Percentiles rank a stretch among this genome's conserved stretches.
Evolutionary conservation across 2,797 vertebrate species (phyloP).

Genomic region (Cichlasoma orientale): DNA sequence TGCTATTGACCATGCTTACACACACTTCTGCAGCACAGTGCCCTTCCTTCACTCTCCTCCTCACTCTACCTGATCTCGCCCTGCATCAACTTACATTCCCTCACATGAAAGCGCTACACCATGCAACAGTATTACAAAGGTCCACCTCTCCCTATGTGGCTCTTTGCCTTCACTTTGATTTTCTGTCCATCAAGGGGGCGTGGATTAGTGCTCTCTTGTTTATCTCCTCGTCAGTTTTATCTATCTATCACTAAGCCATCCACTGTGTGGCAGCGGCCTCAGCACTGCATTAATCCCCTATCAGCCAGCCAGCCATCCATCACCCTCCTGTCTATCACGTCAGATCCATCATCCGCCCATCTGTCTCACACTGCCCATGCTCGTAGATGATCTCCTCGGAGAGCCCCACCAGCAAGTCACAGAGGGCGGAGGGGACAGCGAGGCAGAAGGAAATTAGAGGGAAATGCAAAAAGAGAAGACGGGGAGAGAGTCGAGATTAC

Average conservation of each 20-base stretch:
- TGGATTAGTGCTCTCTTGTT: constrained; percentile 85
- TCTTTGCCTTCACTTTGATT: constrained; percentile 78
- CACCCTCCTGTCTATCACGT: constrained; percentile 83
- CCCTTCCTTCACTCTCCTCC: constrained; percentile 29
- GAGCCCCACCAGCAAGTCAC: constrained; percentile 57
- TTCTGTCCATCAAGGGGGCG: constrained; percentile 80
- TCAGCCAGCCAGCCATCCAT: constrained; percentile 83
- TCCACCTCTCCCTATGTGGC: constrained; percentile 59
- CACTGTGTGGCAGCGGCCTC: constrained; percentile 68
- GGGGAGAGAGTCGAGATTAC: constrained; percentile 58
- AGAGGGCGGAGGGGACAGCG: constrained; percentile 48
- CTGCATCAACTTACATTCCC: constrained; percentile 39
- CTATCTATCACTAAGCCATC: constrained; percentile 81
- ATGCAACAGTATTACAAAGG: constrained; percentile 44
- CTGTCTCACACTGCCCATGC: constrained; percentile 78
- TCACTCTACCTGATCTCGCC: constrained; percentile 32
- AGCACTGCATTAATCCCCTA: constrained; percentile 84
- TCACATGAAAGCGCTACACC: constrained; percentile 42
- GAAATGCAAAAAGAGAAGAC: constrained; percentile 53
- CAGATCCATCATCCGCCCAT: constrained; percentile 86
- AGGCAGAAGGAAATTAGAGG: constrained; percentile 60
- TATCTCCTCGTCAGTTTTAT: constrained; percentile 84
- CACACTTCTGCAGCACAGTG: not conserved
- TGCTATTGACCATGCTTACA: constrained; percentile 33
- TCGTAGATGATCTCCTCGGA: constrained; percentile 70